Evolutionary conservation across 1,140 invertebrate species (phyloP), one percentile per base, ranked within the genome.

Genomic region (Diprion similis): DNA sequence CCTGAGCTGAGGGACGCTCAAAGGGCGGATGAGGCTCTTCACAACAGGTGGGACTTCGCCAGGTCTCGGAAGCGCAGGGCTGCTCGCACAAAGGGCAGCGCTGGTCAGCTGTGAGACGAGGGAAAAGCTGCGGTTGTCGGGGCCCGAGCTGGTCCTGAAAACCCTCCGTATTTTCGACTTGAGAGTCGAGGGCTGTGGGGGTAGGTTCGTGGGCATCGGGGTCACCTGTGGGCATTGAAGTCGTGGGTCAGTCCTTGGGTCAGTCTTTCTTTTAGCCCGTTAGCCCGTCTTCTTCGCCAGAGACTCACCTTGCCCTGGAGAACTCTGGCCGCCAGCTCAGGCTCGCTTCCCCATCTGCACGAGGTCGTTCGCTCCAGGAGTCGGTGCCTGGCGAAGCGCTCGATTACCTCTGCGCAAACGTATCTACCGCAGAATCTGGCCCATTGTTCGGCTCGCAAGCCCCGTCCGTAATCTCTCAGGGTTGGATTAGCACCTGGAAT

Each of bases 391-490:
- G 92, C 90, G 78, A 92, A 92, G 77, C 93, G 92, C 73, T 93
- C 92, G 75, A 95, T 94, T 59, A 93, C 89, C 75, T 95, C 93
- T 1, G 93, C 93, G 79, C 93, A 94, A 13, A 92, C 90, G 78
- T 93, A 91, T 19, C 94, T 89, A 1, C 94, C 93, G 76, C 94
- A 95, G 83, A 92, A 94, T 74, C 92, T 86, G 0, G 95, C 94
- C 95, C 94, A 96, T 81, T 95, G 93, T 72, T 94, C 91, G 0
- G 94, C 93, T 71, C 92, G 89, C 9, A 95, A 85, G 8, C 93
- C 92, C 72, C 94, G 88, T 1, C 93, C 92, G 67, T 90, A 89
- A 79, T 96, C 95, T 24, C 93, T 87, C 67, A 94, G 84, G 6
- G 92, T 92, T 6, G 94, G 92, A 82, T 93, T 93, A 2, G 94